Conservation (phyloP, 1,140 invertebrate species). For the silkworm (Bombyx mori) region DNA sequence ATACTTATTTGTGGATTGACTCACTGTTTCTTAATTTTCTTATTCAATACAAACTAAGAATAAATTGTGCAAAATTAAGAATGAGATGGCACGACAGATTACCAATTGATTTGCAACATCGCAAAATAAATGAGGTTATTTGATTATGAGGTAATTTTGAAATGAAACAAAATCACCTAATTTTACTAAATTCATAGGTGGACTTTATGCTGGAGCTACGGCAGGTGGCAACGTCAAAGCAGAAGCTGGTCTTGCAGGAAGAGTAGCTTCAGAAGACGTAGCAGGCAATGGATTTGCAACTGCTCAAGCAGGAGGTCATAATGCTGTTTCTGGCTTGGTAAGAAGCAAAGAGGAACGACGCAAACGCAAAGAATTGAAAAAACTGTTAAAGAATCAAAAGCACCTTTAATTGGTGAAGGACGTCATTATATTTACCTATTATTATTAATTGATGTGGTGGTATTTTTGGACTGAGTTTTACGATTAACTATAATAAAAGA, state of each 20-base stretch:
- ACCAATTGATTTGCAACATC: too few relatives aligned
- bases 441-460: slow-evolving; percentile 2
- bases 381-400: slow-evolving; percentile 22
- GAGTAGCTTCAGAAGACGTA: slow-evolving; percentile 29
- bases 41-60: too few relatives aligned
- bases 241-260: slow-evolving; percentile 54
- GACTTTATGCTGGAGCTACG: slow-evolving; percentile 61
- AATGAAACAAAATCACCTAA: too few relatives aligned
- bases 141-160: too few relatives aligned
- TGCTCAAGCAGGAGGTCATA: slow-evolving; percentile 41
- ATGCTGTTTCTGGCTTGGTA: slow-evolving; percentile 50
- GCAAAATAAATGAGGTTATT: too few relatives aligned
- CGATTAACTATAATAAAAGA: background rate
- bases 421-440: slow-evolving; percentile 1
- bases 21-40: too few relatives aligned
- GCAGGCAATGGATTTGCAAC: slow-evolving; percentile 39
- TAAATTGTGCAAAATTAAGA: too few relatives aligned
- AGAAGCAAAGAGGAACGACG: slow-evolving; percentile 41
- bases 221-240: slow-evolving; percentile 60
- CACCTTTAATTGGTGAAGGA: slow-evolving; percentile 19
- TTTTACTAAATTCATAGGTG: slow-evolving; percentile 28
- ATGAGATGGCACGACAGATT: too few relatives aligned
- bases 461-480: background rate
- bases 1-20: too few relatives aligned
- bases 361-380: slow-evolving; percentile 30